Evolutionary conservation across 2,888 invertebrate genomes (phyloP).

Genomic region (Drosophila sordidula): DNA sequence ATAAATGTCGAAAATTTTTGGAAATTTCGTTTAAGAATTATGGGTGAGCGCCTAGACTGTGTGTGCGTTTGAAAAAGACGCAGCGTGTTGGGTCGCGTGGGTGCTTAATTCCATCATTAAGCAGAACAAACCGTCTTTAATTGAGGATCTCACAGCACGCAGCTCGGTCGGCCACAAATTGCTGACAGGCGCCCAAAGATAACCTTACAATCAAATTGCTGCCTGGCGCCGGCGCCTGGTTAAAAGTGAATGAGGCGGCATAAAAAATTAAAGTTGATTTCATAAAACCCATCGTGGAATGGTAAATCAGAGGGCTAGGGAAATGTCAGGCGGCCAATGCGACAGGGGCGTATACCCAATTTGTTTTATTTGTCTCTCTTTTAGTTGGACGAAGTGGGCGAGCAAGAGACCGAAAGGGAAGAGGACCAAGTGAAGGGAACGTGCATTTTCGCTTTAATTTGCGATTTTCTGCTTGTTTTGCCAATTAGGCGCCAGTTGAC

Average conservation of each 20-base stretch:
- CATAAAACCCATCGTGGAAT: constrained; percentile 25
- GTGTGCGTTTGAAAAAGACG: background rate
- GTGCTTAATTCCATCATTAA: constrained; percentile 43
- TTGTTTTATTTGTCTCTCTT: constrained; percentile 55
- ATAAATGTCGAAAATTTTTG: constrained; percentile 74
- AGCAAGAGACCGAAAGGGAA: background rate
- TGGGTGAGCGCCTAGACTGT: constrained; percentile 24
- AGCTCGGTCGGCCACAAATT: constrained; percentile 21
- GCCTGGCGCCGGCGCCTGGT: constrained; percentile 36
- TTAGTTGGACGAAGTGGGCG: background rate
- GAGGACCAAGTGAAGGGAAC: constrained; percentile 16
- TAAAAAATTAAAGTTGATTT: constrained; percentile 53
- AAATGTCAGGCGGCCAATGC: constrained; percentile 21
- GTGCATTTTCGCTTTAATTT: constrained; percentile 67
- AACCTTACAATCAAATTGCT: constrained; percentile 14
- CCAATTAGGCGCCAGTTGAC: constrained; percentile 79
- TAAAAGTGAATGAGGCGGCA: constrained; percentile 40
- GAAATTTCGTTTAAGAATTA: constrained; percentile 51
- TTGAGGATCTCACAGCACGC: constrained; percentile 35
- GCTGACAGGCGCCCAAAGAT: constrained; percentile 26
- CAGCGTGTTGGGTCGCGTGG: constrained; percentile 30
- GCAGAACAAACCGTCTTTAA: constrained; percentile 49
- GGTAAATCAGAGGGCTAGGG: constrained; percentile 55
- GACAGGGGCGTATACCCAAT: constrained; percentile 66
- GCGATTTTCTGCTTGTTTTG: constrained; percentile 81